Evolutionary conservation across 2,113 vertebrate species (phyloP), one percentile per base, ranked within the genome.

Genomic region (Dolichotis patagonum): DNA sequence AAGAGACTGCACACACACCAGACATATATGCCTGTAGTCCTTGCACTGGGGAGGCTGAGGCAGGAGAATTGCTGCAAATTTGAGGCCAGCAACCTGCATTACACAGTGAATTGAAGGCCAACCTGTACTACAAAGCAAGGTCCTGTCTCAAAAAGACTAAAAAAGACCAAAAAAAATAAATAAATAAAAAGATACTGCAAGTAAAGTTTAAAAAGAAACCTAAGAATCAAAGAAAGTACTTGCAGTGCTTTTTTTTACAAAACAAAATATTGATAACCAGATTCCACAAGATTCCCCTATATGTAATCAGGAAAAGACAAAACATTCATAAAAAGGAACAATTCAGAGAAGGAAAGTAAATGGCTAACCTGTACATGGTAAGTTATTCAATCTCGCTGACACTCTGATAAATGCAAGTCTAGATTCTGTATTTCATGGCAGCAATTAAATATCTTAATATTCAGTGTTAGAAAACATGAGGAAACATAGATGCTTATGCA

Each of bases 371-470:
- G 3, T 43, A 32, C 4, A 22, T 41, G 77, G 75, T 81, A 85
- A 93, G 75, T 32, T 30, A 93, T 77, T 77, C 73, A 46, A 28
- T 46, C 41, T 77, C 73, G 24, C 62, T 52, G 24, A 41, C 52
- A 52, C 35, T 84, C 52, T 90, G 28, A 65, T 58, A 85, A 69
- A 78, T 73, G 46, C 24, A 93, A 46, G 85, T 88, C 81, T 65
- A 75, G 56, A 77, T 58, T 49, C 24, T 63, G 4, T 46, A 54
- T 67, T 88, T 90, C 43, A 90, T 19, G 14, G 58, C 43, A 49
- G 85, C 83, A 94, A 75, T 67, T 19, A 82, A 93, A 75, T 73
- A 69, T 81, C 93, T 94, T 85, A 90, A 73, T 30, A 41, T 91
- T 38, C 56, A 19, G 7, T 75, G n/a, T 84, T 84, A 13, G 54